Evolutionary conservation across 2,113 vertebrate genomes (phyloP), one percentile per base, ranked within the genome.

Genomic region (Holacanthus passer): DNA sequence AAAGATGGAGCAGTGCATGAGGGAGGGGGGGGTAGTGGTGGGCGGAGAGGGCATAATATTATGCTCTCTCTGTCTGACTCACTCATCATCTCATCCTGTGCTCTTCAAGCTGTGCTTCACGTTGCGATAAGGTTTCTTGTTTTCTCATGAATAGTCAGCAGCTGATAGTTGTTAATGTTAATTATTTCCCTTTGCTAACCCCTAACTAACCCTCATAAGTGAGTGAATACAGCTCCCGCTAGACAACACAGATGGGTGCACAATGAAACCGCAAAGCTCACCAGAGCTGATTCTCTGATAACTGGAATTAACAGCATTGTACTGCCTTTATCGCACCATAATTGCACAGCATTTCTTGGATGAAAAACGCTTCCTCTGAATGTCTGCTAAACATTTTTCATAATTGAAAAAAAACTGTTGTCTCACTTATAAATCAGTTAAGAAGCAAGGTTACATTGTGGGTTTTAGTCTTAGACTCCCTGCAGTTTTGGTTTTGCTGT

Each of bases 101-200:
- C 60, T 84, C 71, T 65, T 85, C 48, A 77, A 78, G 60, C 77
- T 83, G 39, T 32, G 67, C 77, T 73, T 75, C 69, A 76, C 32
- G 31, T 66, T 71, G 56, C 6, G 69, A 84, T 81, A 83, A 88
- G 62, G 63, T 31, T 79, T 75, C n/a, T 43, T 45, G 12, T 79
- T 74, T 72, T 68, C 85, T 80, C 77, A 83, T 89, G 85, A 93
- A 91, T 90, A 87, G 53, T 91, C 75, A 82, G 67, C 81, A 79
- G 85, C 71, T 90, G 77, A 89, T 87, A 50, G 67, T 82, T 60
- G 73, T 88, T 87, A 83, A 90, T 90, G 82, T 87, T 93, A 91
- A 94, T 94, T 92, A 90, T 86, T 82, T 85, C 71, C 48, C 73
- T 90, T 93, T 88, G 89, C 94, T 94, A 93, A 92, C 90, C 89